Evolutionary conservation across 2,888 invertebrate genomes (phyloP).

Genomic region (Parnassius apollo): DNA sequence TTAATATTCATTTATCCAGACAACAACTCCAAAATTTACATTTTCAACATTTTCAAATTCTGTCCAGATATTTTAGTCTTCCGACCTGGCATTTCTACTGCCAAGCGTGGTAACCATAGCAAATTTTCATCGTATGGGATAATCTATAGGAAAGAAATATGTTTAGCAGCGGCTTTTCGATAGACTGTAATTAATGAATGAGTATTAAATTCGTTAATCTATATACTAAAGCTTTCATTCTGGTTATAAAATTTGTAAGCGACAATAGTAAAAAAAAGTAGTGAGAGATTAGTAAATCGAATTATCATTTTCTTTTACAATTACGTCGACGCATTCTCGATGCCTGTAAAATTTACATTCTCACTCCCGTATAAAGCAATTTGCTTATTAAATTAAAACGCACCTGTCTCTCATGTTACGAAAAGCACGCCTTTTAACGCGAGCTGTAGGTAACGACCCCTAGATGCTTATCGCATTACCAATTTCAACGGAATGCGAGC

Average conservation of each 20-base stretch:
- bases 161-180: no score
- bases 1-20: no score
- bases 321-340: constrained; percentile 7
- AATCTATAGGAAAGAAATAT: no score
- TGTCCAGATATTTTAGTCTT: no score
- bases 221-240: no score
- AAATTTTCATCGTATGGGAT: no score
- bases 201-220: no score
- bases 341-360: constrained; percentile 25
- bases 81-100: no score
- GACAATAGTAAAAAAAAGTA: background rate
- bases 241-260: background rate
- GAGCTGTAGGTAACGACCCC: constrained; percentile 48
- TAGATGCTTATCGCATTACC: constrained; percentile 72
- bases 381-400: constrained; percentile 24
- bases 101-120: no score
- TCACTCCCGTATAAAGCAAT: constrained; percentile 25
- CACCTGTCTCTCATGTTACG: constrained; percentile 44
- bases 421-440: constrained; percentile 31
- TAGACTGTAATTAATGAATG: no score
- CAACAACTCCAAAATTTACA: no score
- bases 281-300: background rate
- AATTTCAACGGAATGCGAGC: constrained; percentile 75
- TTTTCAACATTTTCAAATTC: no score
- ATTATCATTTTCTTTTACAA: constrained; percentile 1